phyloP scores from a whole-genome alignment of 2,113 vertebrate genomes.

The Rostratula benghalensis region DNA sequence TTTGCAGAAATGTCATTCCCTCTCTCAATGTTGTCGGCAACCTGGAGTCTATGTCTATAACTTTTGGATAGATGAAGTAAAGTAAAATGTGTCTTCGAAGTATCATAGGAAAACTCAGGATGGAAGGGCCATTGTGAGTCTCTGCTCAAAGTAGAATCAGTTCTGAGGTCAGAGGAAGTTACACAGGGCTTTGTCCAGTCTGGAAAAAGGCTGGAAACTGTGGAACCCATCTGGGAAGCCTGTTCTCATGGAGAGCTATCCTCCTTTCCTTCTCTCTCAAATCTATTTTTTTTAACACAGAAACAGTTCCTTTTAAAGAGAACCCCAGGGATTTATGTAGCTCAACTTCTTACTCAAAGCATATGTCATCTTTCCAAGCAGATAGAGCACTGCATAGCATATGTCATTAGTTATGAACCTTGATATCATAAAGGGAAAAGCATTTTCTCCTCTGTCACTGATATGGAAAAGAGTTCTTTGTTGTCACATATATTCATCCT shows the following conservation, averaged over 20 bases:
- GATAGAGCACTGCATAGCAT: neutral
- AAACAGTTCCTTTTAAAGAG: neutral
- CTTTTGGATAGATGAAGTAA: neutral
- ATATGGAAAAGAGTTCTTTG: neutral
- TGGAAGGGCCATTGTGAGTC: neutral
- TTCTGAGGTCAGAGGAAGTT: neutral
- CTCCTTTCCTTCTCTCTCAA: neutral
- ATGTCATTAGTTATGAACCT: neutral
- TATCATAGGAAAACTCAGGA: neutral
- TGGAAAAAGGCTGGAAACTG: neutral
- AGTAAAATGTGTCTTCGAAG: neutral
- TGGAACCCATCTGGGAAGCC: neutral
- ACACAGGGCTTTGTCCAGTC: neutral
- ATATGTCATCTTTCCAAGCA: neutral
- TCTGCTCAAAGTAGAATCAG: neutral
- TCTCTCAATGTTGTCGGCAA: fast-evolving
- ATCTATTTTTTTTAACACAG: neutral
- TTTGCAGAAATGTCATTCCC: neutral
- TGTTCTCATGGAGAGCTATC: neutral
- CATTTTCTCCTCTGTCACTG: neutral
- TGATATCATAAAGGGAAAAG: neutral
- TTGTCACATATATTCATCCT: neutral
- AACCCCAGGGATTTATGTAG: neutral
- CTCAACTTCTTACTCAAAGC: neutral
- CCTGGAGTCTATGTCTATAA: fast-evolving